phyloP scores from a whole-genome alignment of 1,140 invertebrate genomes.

The Copidosoma floridanum region DNA sequence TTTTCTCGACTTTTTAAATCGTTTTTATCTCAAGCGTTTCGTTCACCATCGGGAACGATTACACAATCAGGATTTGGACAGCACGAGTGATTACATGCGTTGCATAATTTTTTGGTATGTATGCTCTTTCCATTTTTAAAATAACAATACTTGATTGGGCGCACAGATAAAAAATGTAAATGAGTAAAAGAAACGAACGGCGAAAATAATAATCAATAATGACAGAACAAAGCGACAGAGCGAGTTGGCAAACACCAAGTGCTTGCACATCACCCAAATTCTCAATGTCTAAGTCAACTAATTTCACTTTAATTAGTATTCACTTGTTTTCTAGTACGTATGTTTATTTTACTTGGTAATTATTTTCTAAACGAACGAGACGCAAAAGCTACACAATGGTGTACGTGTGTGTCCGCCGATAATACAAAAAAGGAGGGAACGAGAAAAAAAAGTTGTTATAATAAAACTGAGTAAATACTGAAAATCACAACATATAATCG shows the following conservation, averaged over 20 bases:
- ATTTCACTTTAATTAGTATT: too few species aligned
- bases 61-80: slow-evolving; percentile 17
- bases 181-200: not conserved
- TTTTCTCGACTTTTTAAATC: slow-evolving; percentile 4
- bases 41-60: slow-evolving; percentile 13
- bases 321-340: not conserved
- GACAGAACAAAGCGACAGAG: slow-evolving; percentile 9
- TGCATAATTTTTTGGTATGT: too few species aligned
- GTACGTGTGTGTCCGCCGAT: not conserved
- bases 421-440: slow-evolving; percentile 17
- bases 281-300: too few species aligned
- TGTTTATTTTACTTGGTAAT: slow-evolving; percentile 1
- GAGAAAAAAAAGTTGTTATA: slow-evolving; percentile 32
- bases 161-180: slow-evolving; percentile 17
- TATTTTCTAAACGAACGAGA: slow-evolving; percentile 10
- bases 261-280: too few species aligned
- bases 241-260: not conserved
- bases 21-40: slow-evolving; percentile 8
- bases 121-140: too few species aligned
- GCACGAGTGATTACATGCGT: slow-evolving; percentile 14
- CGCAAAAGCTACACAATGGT: slow-evolving; percentile 6
- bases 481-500: slow-evolving; percentile 24
- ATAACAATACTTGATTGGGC: slow-evolving; percentile 2
- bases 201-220: not conserved
- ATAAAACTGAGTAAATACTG: slow-evolving; percentile 22